These are phyloP conservation scores for Drosophila pruinosa DNA, from an alignment of 1,140 invertebrate genomes.

Conservation along the genomic window DNA sequence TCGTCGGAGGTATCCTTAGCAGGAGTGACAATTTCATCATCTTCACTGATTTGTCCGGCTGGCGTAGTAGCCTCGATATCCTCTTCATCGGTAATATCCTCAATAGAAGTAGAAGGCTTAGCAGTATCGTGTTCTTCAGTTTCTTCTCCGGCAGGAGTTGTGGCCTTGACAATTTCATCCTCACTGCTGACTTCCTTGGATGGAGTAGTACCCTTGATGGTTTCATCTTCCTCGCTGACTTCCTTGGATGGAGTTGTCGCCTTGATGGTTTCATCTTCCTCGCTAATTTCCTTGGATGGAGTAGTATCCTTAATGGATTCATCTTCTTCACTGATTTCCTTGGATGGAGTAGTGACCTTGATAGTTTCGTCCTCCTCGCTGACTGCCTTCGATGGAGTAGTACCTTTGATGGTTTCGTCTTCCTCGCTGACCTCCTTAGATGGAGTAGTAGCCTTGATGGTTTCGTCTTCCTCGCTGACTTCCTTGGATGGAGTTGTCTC, in stretches of 20 bases:
- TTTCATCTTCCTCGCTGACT: not conserved
- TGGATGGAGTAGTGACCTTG: not conserved
- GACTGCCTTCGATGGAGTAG: not conserved
- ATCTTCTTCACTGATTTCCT: not conserved
- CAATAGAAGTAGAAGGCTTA: not conserved
- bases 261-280: slow-evolving; percentile 4
- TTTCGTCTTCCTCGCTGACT: not conserved
- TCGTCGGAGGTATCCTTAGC: not conserved
- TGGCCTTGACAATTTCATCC: not conserved
- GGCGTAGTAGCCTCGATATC: slow-evolving; percentile 6
- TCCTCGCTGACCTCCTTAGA: not conserved
- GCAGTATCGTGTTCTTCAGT: not conserved
- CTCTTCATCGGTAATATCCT: not conserved
- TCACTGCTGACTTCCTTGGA: slow-evolving; percentile 5
- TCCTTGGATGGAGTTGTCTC: not conserved
- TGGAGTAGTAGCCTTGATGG: not conserved
- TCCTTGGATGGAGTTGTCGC: not conserved
- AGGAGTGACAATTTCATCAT: not conserved
- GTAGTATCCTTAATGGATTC: not conserved
- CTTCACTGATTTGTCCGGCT: not conserved
- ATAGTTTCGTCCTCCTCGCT: not conserved
- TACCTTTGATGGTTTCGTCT: not conserved
- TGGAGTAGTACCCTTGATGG: slow-evolving; percentile 9
- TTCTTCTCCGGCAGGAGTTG: not conserved
- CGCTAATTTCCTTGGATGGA: not conserved